Base-by-base conservation (phyloP, 2,113 vertebrate species). In the Lagopus muta region DNA sequence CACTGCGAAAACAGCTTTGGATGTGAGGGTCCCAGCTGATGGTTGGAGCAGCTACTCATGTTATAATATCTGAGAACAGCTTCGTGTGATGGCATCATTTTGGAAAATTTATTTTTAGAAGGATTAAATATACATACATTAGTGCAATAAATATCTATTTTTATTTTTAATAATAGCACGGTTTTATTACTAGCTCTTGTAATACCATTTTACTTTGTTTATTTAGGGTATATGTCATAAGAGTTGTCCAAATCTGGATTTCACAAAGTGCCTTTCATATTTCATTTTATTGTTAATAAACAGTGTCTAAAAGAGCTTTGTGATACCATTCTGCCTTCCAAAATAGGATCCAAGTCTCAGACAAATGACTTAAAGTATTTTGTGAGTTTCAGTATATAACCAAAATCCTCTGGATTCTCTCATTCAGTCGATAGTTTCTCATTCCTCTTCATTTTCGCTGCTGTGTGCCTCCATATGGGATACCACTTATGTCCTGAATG, bases 251-350 rank as follows among this genome's bases (percentile, higher is more conserved):
- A 73, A 80, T 86, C 60, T 86, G 69, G 75, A 64, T 92, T 94
- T 92, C 93, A 67, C 47, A 82, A 95, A 94, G 78, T 93, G 22
- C 79, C 82, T 91, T 85, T 87, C 82, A 71, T 93, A 83, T 92
- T 96, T 95, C 91, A 94, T 96, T 86, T 89, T 80, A 5, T 57
- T 93, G 75, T 65, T 93, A 71, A 92, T 94, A 96, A 96, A 91
- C 91, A 91, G 17, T 95, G 85, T 92, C 91, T 74, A 17, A 80
- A 86, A 80, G 82, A 74, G 69, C 34, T 88, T 93, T 85, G 32
- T 81, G 77, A 58, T 89, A 77, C 64, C 88, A 64, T 11, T 73
- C 27, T 67, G 45, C 55, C 65, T 92, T 95, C 72, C 82, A 92
- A 71, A 89, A 50, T 25, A 42, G 8, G 28, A 82, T 77, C 78